phyloP scores from a whole-genome alignment of 1,140 invertebrate species.

The Cyclargus thomasi region DNA sequence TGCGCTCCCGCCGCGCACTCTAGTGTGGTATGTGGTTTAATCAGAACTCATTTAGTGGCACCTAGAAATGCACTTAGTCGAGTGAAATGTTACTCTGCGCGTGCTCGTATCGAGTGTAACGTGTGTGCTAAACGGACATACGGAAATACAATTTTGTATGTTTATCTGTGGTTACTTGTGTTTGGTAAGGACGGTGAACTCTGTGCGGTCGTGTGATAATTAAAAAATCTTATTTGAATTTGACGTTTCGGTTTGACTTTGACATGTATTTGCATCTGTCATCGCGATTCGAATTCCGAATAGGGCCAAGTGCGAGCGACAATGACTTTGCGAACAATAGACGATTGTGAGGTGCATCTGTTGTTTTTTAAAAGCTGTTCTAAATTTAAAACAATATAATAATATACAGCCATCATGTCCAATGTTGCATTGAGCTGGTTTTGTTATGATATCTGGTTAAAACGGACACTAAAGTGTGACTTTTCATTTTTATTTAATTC shows the following conservation, averaged over 20 bases:
- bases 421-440: too few relatives aligned
- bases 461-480: too few relatives aligned
- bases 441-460: too few relatives aligned
- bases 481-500: too few relatives aligned
- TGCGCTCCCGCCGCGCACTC: slow-evolving; percentile 38
- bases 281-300: not conserved
- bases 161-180: slow-evolving; percentile 35
- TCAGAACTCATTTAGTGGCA: slow-evolving; percentile 32
- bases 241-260: slow-evolving; percentile 11
- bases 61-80: slow-evolving; percentile 57
- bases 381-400: not conserved
- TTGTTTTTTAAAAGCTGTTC: too few relatives aligned
- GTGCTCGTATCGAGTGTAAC: slow-evolving; percentile 51
- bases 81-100: slow-evolving; percentile 57
- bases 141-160: slow-evolving; percentile 27
- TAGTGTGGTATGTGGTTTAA: slow-evolving; percentile 29
- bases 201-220: not conserved
- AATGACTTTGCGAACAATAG: slow-evolving; percentile 31
- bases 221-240: not conserved
- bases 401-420: not conserved
- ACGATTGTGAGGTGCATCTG: slow-evolving; percentile 26
- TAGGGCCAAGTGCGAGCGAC: slow-evolving; percentile 32
- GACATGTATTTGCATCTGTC: not conserved
- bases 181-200: slow-evolving; percentile 16
- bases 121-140: slow-evolving; percentile 38